Base-by-base conservation (phyloP, 2,888 invertebrate genomes). In the Lepidocyrtinus sp. region DNA sequence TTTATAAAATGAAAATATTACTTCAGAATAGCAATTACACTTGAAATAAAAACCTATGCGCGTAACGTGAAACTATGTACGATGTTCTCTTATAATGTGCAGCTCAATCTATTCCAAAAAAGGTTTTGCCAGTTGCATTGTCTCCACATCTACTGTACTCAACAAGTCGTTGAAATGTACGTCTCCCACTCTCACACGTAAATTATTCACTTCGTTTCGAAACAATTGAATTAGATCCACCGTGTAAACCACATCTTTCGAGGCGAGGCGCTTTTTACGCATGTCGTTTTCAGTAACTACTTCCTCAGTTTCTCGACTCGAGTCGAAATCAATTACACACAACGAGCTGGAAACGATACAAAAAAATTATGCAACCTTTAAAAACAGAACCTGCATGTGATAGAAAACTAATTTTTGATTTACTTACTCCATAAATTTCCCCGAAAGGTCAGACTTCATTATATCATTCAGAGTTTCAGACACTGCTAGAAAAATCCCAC, bases 391-490 rank as follows among this genome's bases (percentile, higher is more conserved):
- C 25, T 69, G 15, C 12, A 24, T 61, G 12, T 22, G 27, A 45
- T 15, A n/a, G 36, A 55, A 59, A 59, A 15, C 1, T 36, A n/a
- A 62, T 36, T 9, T 5, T 26, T 21, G 17, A 69, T 24, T 46
- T 46, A 87, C 88, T 88, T 88, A 92, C 92, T 92, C 92, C 21
- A 91, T 87, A 86, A 90, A 90, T 46, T 89, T 88, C n/a, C 92
- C 93, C 82, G 89, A 90, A 50, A 93, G 92, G 86, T 94, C 94
- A 24, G 91, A 91, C 87, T 92, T 93, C 89, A 93, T 93, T 63
- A 96, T 92, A 87, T 96, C 96, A 88, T 95, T 93, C 62, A 96
- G 89, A 0, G 93, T 92, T 89, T 95, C 95, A 0, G 93, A 91
- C 80, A 96, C 91, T 87, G 93, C 93, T 59, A 93, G 90, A 87